These are phyloP conservation scores for Candidula unifasciata DNA, from an alignment of 2,888 invertebrate species.

Conservation along the genomic window DNA sequence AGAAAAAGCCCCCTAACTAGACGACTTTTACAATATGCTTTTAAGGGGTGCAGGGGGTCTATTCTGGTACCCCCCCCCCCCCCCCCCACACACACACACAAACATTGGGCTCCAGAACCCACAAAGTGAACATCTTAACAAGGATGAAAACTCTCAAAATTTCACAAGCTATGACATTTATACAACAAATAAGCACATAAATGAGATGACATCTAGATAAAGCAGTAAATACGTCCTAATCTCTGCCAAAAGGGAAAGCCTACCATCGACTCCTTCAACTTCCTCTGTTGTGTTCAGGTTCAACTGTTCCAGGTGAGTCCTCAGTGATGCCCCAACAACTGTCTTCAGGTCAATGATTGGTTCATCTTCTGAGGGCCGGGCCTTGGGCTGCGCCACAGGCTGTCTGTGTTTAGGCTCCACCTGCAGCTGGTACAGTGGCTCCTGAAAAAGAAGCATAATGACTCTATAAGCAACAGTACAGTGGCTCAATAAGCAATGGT, in stretches of 20 bases:
- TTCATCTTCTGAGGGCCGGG: slow-evolving; percentile 72
- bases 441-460: not conserved
- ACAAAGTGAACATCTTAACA: too few relatives aligned
- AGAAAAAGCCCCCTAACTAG: too few relatives aligned
- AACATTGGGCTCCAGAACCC: too few relatives aligned
- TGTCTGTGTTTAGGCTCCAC: slow-evolving; percentile 54
- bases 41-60: too few relatives aligned
- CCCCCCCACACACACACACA: too few relatives aligned
- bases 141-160: too few relatives aligned
- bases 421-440: slow-evolving; percentile 55
- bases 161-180: not conserved
- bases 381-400: slow-evolving; percentile 55
- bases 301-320: slow-evolving; percentile 81
- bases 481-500: too few relatives aligned
- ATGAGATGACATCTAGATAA: too few relatives aligned
- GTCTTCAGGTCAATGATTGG: slow-evolving; percentile 68
- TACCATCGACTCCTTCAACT: slow-evolving; percentile 36
- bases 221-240: too few relatives aligned
- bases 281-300: slow-evolving; percentile 57
- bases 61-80: too few relatives aligned
- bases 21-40: too few relatives aligned
- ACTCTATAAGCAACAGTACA: not conserved
- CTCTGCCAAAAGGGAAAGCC: not conserved
- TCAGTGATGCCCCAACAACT: slow-evolving; percentile 84
- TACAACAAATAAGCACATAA: too few relatives aligned